Evolutionary conservation across 2,797 vertebrate genomes (phyloP).

Genomic region (Craterocephalus amniculus): DNA sequence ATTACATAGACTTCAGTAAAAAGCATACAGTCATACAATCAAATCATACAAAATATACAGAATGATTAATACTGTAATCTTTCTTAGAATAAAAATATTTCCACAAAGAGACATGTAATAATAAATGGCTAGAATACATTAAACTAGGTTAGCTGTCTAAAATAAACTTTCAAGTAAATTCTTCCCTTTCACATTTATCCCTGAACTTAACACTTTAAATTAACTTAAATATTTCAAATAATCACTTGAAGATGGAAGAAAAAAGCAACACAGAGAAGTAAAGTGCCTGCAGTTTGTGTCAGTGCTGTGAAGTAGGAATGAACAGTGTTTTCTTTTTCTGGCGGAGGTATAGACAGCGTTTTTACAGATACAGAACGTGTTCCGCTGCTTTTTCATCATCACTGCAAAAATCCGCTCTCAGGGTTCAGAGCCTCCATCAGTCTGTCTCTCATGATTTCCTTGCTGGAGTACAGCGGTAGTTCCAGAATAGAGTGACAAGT

Average conservation of each 20-base stretch:
- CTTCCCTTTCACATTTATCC: background rate
- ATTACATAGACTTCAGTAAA: background rate
- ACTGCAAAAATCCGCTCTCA: constrained; percentile 40
- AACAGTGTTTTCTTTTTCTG: too few species aligned
- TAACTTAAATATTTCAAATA: background rate
- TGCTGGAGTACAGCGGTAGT: constrained; percentile 19
- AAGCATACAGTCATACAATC: too few species aligned
- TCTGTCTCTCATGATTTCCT: constrained; percentile 13
- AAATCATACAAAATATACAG: background rate
- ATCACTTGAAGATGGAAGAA: background rate
- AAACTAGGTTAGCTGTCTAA: background rate
- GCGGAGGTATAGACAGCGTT: too few species aligned
- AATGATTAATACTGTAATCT: background rate
- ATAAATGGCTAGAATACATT: background rate
- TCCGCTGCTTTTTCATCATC: background rate
- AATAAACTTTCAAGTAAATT: background rate
- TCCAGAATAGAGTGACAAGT: constrained; percentile 16
- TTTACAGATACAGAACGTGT: background rate
- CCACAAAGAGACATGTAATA: background rate
- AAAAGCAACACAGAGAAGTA: background rate
- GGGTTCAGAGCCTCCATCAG: constrained; percentile 63
- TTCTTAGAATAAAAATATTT: background rate
- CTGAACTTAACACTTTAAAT: background rate
- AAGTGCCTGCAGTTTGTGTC: background rate
- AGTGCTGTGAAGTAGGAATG: background rate